Evolutionary conservation across 2,888 invertebrate species (phyloP), one percentile per base, ranked within the genome.

Genomic region (Platerodrilus igneus): DNA sequence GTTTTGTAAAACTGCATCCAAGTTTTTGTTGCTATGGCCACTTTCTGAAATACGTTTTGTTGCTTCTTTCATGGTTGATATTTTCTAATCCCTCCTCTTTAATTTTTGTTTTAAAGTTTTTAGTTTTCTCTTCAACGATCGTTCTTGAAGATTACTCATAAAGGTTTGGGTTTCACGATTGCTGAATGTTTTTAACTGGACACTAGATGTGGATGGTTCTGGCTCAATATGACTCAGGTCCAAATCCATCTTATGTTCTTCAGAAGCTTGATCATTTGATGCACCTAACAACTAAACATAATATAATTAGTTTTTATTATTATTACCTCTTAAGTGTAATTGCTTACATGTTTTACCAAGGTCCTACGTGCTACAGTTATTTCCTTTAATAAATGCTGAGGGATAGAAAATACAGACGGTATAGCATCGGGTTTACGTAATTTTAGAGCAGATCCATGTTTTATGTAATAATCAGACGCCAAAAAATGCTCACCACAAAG

Each of bases 401-500:
- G 44, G 32, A 41, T 44, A 27, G 19, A 14, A 43, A 51, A 50
- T 7, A 49, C 32, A 21, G 33, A 44, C 10, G 52, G 50, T 22
- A 47, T 39, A 17, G 49, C 45, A 49, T 47, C 33, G 5, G 26
- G 18, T 37, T 46, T 51, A 20, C 49, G 39, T 17, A 39, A n/a
- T 41, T 47, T 48, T 26, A 11, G 13, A 9, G 31, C 31, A 11
- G 16, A 6, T 10, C 40, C 32, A 3, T 30, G 27, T 9, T 8
- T 29, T 6, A n/a, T n/a, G 20, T 19, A 3, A 27, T 41, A 47
- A 38, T 47, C 43, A 2, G 11, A 3, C 10, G 31, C 10, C 21
- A 33, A 7, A 43, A 45, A 53, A 48, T 54, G 55, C 15, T 32
- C 29, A 3, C 47, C 38, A 49, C 53, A 53, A 19, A 52, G 17